Base-by-base conservation (phyloP, 2,888 invertebrate species). In the Latrodectus elegans region DNA sequence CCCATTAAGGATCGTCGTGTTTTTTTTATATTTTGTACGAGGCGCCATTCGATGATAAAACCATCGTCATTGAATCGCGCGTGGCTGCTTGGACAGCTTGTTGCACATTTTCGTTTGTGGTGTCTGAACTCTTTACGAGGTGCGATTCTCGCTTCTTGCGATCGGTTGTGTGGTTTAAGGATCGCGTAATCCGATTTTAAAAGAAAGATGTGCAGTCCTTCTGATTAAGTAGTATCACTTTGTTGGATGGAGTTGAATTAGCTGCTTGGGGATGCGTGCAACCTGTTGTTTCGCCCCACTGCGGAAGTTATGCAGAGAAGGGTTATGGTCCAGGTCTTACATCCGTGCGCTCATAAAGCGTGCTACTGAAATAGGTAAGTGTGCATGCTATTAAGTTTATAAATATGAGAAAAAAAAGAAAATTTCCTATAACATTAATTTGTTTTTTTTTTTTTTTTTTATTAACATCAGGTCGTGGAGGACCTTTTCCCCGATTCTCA, bases 251-350 rank as follows among this genome's bases (percentile, higher is more conserved):
- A 53, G 73, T 81, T 81, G 64, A 74, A 74, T 26, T 75, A 82
- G 68, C 68, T 74, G 68, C 68, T 74, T 72, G 6, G 53, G 52
- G 17, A 85, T 85, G 85, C 77, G 71, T 26, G 65, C 14, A 17
- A 38, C 38, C 26, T 74, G 85, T 64, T 85, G 85, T 70, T 85
- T 85, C 53, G 74, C 79, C n/a, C 85, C 79, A 38, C 74, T 85
- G 74, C 65, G 64, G 75, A 80, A 68, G 65, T 22, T 85, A n/a
- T 84, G 65, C 60, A 26, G 38, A 55, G 65, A 84, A 60, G 84
- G 78, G 84, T 53, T 84, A 38, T 84, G 84, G 79, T 85, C 79
- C 70, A 85, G 74, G 51, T 70, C 60, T n/a, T 74, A 15, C 68
- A 55, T 79, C 51, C 79, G 75, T 49, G 60, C 79, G 60, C 60